A percentile compares a stretch with the other conserved stretches of the same genome.
phyloP scores from a whole-genome alignment of 1,140 invertebrate genomes.

The Cyclargus thomasi region DNA sequence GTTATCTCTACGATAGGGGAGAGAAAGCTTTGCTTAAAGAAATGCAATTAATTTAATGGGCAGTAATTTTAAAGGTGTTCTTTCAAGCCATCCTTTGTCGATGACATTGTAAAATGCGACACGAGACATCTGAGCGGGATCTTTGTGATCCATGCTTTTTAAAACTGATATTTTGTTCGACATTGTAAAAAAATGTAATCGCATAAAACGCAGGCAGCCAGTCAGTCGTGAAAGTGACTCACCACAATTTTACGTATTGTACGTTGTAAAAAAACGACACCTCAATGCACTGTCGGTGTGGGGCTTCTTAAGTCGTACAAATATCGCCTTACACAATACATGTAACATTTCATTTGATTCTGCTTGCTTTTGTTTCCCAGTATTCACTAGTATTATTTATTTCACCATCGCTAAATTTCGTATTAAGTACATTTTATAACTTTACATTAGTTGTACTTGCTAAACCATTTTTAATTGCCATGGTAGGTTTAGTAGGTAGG shows the following conservation, averaged over 20 bases:
- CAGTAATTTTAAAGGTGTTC: background rate
- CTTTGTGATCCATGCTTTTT: background rate
- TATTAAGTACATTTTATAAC: conserved; percentile 3
- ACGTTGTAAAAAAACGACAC: conserved; percentile 55
- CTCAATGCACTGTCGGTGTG: conserved; percentile 55
- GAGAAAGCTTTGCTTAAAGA: background rate
- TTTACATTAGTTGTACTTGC: too few relatives aligned
- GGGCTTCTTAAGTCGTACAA: conserved; percentile 71
- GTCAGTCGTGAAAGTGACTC: conserved; percentile 34
- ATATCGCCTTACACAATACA: conserved; percentile 68
- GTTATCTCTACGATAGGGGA: background rate
- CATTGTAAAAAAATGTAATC: conserved; percentile 19
- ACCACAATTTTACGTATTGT: conserved; percentile 52
- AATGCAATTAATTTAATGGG: conserved; percentile 1
- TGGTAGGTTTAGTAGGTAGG: too few relatives aligned
- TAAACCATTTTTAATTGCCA: too few relatives aligned
- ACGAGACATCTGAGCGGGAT: background rate
- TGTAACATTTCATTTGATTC: conserved; percentile 54
- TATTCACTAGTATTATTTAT: background rate
- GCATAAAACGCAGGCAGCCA: conserved; percentile 19
- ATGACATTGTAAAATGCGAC: background rate
- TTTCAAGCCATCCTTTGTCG: background rate
- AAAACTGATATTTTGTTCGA: conserved; percentile 3
- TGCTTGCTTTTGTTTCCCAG: conserved; percentile 33
- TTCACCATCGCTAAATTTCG: conserved; percentile 22